Evolutionary conservation across 2,797 vertebrate genomes (phyloP), one percentile per base, ranked within the genome.

Genomic region (Microctenopoma stevenorrisi): DNA sequence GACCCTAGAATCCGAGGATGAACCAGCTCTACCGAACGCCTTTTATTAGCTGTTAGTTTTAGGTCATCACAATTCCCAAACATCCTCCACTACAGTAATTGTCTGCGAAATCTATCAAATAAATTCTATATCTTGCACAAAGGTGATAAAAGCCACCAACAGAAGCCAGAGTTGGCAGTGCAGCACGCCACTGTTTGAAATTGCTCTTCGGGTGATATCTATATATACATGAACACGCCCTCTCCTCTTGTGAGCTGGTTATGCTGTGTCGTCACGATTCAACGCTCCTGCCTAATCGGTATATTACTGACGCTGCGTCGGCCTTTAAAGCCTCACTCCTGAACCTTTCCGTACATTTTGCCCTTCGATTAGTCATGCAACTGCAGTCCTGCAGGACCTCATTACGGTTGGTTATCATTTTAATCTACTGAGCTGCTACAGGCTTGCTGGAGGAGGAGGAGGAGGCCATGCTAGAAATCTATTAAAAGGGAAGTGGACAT

Each of bases 361-460:
- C 77, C 85, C 79, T 86, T 88, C 72, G 65, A 90, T 90, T 91
- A 89, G 87, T 85, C 87, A 87, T 85, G 80, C 77, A 80, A 13
- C 68, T 66, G 43, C 75, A 52, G 82, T 87, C 91, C 90, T 90
- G 86, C 48, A 89, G 90, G 89, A 91, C 88, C 89, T 91, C 89
- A 91, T 92, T 91, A 91, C 81, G 72, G 87, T 68, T 82, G 77
- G 75, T 89, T 88, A 89, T 91, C 89, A 81, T 87, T 89, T 88
- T 84, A 84, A 92, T 88, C 85, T 88, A 72, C 68, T 75, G 86
- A 79, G 79, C 82, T 38, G 82, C 72, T 73, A 70, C 72, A 68
- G 69, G 76, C 70, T 54, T 58, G 52, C 64, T 66, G 72, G 59
- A 76, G 50, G 74, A 76, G 72, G 79, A 76, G 74, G 78, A 79